Evolutionary conservation across 2,113 vertebrate genomes (phyloP).

Genomic region (Mandrillus leucophaeus): DNA sequence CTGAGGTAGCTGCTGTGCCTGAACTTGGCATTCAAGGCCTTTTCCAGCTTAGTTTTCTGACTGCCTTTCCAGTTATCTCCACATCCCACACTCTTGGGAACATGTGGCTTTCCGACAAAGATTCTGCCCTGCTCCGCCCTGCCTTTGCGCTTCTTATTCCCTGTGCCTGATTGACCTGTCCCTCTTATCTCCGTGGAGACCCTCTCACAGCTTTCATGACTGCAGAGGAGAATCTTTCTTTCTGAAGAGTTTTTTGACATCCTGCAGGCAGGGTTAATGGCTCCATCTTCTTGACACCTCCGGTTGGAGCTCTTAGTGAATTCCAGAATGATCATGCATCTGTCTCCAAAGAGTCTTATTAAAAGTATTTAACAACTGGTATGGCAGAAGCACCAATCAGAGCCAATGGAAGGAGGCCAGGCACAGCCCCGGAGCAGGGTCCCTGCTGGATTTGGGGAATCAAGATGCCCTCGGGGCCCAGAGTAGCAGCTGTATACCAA

Average conservation of each 20-base stretch:
- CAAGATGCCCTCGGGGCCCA: background rate
- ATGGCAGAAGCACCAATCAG: background rate
- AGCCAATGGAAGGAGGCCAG: background rate
- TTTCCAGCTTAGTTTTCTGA: background rate
- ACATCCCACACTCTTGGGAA: accelerated
- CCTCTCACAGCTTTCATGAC: background rate
- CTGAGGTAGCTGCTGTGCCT: background rate
- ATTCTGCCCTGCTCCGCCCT: background rate
- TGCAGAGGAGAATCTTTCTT: background rate
- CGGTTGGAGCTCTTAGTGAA: too few relatives aligned
- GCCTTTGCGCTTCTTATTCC: background rate
- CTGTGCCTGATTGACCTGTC: background rate
- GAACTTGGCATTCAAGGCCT: background rate
- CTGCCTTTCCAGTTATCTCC: background rate
- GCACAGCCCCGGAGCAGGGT: background rate
- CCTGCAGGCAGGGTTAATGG: background rate
- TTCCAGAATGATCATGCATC: too few relatives aligned
- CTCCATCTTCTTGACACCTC: background rate
- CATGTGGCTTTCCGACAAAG: background rate
- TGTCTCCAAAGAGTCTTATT: background rate
- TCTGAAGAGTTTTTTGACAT: background rate
- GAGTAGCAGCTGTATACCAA: background rate
- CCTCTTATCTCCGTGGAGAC: background rate
- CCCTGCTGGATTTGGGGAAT: background rate
- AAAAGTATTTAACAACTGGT: background rate